Base-by-base conservation (phyloP, 2,797 vertebrate species). In the Alosa sapidissima region DNA sequence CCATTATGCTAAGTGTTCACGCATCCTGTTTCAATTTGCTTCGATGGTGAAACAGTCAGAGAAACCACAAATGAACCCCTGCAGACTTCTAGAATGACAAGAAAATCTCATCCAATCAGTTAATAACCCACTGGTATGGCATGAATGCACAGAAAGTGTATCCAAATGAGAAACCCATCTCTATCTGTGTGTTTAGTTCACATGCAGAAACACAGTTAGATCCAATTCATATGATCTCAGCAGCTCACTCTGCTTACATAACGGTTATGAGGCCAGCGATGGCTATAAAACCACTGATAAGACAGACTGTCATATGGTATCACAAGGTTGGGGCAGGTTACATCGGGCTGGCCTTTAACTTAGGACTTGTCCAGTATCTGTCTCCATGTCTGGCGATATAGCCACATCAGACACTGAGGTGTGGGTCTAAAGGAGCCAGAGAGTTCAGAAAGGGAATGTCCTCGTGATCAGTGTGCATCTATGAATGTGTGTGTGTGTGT, bases 241-340 rank as follows among this genome's bases (percentile, higher is more conserved):
- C 33, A 6, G 68, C 33, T 41, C 68, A 41, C 11, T 45, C 68
- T 75, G 68, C 36, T 78, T 78, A 36, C 41, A 47, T 45, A 78
- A 78, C 6, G 41, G 72, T 47, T 78, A 14, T 72, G 33, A 41
- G 68, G 45, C 0, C 36, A 45, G 72, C 16, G 47, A 1, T 41
- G 68, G 33, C 68, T 36, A 47, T 78, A 78, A 78, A 78, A 47
- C 1, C 36, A 78, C 16, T 78, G 72, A 78, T 78, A 78, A 78
- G 72, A 78, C 72, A 24, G 33, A 21, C 4, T 8, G 41, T 78
- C 36, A 78, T 2, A 45, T 78, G 41, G 6, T 21, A 16, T 78
- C 41, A 78, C 72, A 45, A 78, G 72, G 19, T 78, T 5, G 19
- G 41, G 6, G 36, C 16, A 45, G 72, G 41, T 14, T 72, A 21